These are phyloP conservation scores for Drosophila stalkeri DNA, from an alignment of 2,888 invertebrate species.

Conservation along the genomic window DNA sequence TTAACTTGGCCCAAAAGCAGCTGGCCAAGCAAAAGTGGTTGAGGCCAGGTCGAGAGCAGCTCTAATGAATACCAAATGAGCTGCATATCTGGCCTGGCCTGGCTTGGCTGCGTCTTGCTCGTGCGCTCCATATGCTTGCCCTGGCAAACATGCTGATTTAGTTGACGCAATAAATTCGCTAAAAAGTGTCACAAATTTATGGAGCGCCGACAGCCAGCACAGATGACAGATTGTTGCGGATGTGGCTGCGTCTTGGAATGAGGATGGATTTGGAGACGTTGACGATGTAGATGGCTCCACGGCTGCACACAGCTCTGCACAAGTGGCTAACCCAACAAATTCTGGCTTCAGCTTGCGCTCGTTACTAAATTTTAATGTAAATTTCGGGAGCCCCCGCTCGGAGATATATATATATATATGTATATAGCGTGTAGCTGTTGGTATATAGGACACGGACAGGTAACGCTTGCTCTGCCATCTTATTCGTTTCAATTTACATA, in stretches of 20 bases:
- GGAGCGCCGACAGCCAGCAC: slow-evolving; percentile 64
- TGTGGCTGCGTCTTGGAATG: slow-evolving; percentile 33
- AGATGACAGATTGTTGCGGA: slow-evolving; percentile 71
- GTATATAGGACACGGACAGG: slow-evolving; percentile 54
- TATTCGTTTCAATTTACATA: slow-evolving; percentile 81
- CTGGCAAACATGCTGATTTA: slow-evolving; percentile 64
- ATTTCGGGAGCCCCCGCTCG: slow-evolving; percentile 39
- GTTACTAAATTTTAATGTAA: slow-evolving; percentile 63
- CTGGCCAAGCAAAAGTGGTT: slow-evolving; percentile 22
- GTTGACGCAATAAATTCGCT: slow-evolving; percentile 74
- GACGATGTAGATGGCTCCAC: no score
- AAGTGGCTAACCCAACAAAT: slow-evolving; percentile 44
- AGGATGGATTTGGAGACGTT: slow-evolving; percentile 9
- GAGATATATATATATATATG: not conserved
- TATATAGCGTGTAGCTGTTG: no score
- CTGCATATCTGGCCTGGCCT: slow-evolving; percentile 58
- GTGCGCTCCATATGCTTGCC: slow-evolving; percentile 27
- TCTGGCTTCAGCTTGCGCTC: slow-evolving; percentile 35
- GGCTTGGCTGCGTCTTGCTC: not conserved
- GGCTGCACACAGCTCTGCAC: slow-evolving; percentile 16
- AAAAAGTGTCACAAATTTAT: slow-evolving; percentile 81
- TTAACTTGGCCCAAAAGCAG: slow-evolving; percentile 65
- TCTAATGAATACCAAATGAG: slow-evolving; percentile 78
- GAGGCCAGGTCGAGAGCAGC: slow-evolving; percentile 39
- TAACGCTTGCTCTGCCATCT: slow-evolving; percentile 44